Base-by-base conservation (phyloP, 2,888 invertebrate species). In the Marasmarcha lunaedactyla region DNA sequence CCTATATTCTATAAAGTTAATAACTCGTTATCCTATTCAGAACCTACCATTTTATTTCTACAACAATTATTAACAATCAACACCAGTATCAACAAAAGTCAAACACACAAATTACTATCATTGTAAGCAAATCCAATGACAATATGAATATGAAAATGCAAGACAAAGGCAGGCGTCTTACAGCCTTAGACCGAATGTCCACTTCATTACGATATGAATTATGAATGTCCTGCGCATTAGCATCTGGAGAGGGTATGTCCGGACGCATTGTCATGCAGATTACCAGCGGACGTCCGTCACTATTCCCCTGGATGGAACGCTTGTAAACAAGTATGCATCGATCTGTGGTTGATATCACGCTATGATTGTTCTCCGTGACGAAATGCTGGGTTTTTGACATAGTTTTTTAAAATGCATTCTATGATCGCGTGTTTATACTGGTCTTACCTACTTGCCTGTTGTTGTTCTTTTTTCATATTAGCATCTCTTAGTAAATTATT, bases 261-360 rank as follows among this genome's bases (percentile, higher is more conserved):
- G 54, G 53, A 59, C 55, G 62, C 55, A 83, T 83, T 83, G 79
- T 81, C 71, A 83, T 83, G 79, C 76, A 81, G 74, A 83, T 83
- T 74, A 67, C 63, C 44, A 55, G 74, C 78, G 79, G 81, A 78
- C 74, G 70, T 62, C 57, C 60, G 52, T 54, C 51, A 55, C 51
- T 54, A 62, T 59, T 66, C 63, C 58, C 54, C 51, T 53, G 57
- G 65, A 57, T 61, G 57, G 65, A 57, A 57, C 58, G 63, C 61
- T 66, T 61, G 70, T 66, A 71, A 71, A 72, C 71, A 73, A 71
- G 61, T 59, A 42, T 46, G 48, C 46, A 45, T 46, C 48, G 44
- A 49, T 50, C 20, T 20, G 20, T 20, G 20, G 3, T 20, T 20
- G 20, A 20, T 20, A 20, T 20, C 20, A 20, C 20, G 20, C 20